These are phyloP conservation scores for Phoxinus dragarum DNA, from an alignment of 2,797 vertebrate species.

Conservation along the genomic window DNA sequence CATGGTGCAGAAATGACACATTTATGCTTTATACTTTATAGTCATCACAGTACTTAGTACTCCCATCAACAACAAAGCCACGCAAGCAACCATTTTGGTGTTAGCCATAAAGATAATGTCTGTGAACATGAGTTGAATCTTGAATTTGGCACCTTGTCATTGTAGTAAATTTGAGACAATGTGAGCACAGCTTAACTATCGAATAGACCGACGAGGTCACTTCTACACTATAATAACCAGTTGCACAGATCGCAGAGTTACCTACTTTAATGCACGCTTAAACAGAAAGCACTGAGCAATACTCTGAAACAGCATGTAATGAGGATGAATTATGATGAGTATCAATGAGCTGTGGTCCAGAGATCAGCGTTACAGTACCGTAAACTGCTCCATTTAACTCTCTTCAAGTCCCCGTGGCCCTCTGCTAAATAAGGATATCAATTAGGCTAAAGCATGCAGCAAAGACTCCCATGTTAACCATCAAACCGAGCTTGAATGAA, in stretches of 20 bases:
- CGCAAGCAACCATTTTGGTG: too few species aligned
- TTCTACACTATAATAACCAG: not conserved
- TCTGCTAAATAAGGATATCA: constrained; percentile 87
- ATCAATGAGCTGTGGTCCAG: constrained; percentile 64
- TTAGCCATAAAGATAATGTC: not conserved
- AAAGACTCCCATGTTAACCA: constrained; percentile 86
- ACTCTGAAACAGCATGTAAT: constrained; percentile 43
- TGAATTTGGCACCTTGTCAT: not conserved
- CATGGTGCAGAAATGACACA: too few species aligned
- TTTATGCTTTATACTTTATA: not conserved
- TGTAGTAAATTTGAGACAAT: not conserved
- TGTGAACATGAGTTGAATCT: not conserved
- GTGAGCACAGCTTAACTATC: not conserved
- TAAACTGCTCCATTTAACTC: constrained; percentile 86
- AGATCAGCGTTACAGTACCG: constrained; percentile 76
- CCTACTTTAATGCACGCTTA: constrained; percentile 5
- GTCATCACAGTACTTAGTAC: not conserved
- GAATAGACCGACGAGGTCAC: not conserved
- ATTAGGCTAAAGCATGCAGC: constrained; percentile 85
- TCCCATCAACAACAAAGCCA: not conserved
- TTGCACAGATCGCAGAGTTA: constrained; percentile 20
- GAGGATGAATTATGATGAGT: constrained; percentile 69
- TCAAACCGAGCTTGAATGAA: constrained; percentile 83
- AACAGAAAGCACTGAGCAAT: constrained; percentile 45
- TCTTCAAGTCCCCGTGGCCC: constrained; percentile 81